These are phyloP conservation scores for Eudasyphora cyanicolor DNA, from an alignment of 2,888 invertebrate genomes.

Conservation along the genomic window DNA sequence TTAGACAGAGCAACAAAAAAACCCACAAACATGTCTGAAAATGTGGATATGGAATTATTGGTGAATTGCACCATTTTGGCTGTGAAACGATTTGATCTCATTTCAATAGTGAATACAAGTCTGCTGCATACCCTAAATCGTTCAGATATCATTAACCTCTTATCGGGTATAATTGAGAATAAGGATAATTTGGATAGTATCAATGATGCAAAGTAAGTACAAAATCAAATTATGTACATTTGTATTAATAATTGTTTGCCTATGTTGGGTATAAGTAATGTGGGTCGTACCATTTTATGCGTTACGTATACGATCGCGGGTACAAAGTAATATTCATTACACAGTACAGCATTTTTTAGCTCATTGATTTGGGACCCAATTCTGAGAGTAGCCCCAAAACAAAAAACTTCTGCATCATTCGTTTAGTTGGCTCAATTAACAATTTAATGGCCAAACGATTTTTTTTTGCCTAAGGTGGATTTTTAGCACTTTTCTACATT, in stretches of 20 bases:
- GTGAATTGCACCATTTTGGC: conserved; percentile 79
- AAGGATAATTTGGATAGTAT: conserved; percentile 74
- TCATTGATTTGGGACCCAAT: too few species aligned
- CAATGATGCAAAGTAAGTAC: conserved; percentile 78
- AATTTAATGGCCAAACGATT: too few species aligned
- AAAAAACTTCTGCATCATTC: too few species aligned
- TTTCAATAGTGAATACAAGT: conserved; percentile 74
- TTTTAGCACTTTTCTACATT: too few species aligned
- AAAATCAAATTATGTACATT: not conserved
- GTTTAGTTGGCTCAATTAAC: too few species aligned
- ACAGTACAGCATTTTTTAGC: too few species aligned
- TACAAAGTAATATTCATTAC: not conserved
- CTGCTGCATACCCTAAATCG: conserved; percentile 75
- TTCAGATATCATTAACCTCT: conserved; percentile 75
- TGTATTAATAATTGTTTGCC: too few species aligned
- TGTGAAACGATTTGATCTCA: conserved; percentile 76
- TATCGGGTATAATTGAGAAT: conserved; percentile 77
- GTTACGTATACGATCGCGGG: not conserved
- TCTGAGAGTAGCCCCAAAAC: too few species aligned
- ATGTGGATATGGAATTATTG: conserved; percentile 77
- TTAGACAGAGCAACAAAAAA: not conserved
- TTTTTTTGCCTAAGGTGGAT: too few species aligned
- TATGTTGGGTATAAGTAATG: not conserved
- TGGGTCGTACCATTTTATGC: too few species aligned
- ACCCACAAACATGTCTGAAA: conserved; percentile 76